Conservation (phyloP, 2,113 vertebrate species). For the Bettongia penicillata region DNA sequence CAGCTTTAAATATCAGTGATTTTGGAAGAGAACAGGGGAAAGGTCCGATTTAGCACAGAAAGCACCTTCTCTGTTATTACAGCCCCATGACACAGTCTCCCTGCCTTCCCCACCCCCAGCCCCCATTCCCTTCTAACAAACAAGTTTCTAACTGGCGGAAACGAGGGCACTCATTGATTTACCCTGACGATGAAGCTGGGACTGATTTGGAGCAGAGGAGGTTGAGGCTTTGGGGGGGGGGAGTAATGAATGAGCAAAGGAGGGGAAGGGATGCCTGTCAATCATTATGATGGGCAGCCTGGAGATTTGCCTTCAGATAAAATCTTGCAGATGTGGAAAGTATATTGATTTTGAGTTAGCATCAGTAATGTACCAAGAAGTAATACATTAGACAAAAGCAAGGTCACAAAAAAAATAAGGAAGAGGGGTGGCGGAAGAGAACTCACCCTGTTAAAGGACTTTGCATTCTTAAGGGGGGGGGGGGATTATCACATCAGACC, state of each 20-base stretch:
- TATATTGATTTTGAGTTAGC: slow-evolving; percentile 87
- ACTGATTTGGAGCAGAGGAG: slow-evolving; percentile 78
- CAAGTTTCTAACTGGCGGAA: slow-evolving; percentile 66
- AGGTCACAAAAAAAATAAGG: slow-evolving; percentile 80
- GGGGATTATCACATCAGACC: slow-evolving; percentile 73
- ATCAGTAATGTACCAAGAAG: slow-evolving; percentile 86
- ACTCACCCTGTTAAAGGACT: slow-evolving; percentile 70
- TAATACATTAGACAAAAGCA: slow-evolving; percentile 86
- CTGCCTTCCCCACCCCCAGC: slow-evolving; percentile 18
- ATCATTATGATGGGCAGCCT: slow-evolving; percentile 82
- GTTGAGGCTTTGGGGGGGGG: slow-evolving; percentile 58
- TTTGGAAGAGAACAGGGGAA: neutral
- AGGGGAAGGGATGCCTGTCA: slow-evolving; percentile 80
- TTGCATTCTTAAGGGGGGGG: slow-evolving; percentile 77
- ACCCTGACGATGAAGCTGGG: slow-evolving; percentile 71
- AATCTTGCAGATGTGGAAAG: slow-evolving; percentile 85
- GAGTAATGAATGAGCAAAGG: slow-evolving; percentile 19
- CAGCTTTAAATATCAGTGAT: neutral
- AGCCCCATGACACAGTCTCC: neutral
- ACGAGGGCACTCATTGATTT: slow-evolving; percentile 67
- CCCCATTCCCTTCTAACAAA: slow-evolving; percentile 42
- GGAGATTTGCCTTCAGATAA: slow-evolving; percentile 87
- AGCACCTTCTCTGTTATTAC: slow-evolving; percentile 64
- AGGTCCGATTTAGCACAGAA: slow-evolving; percentile 59
- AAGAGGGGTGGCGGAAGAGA: neutral